Evolutionary conservation across 2,113 vertebrate genomes (phyloP), one percentile per base, ranked within the genome.

Genomic region (Monopterus albus): DNA sequence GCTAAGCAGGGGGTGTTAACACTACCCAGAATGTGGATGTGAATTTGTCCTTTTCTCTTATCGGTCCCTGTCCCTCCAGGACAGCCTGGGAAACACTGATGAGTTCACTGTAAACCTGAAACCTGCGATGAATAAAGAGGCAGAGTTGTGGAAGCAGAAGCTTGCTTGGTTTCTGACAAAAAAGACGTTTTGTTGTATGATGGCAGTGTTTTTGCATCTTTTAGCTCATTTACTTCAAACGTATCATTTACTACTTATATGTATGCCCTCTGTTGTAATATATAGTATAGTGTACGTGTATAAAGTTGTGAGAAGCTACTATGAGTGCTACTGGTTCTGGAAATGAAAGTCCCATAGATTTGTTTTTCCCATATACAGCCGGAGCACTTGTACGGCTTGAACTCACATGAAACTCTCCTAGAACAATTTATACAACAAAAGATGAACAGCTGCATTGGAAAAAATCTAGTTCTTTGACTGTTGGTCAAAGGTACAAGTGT

Each of bases 21-120:
- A 52, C 51, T 69, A 60, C 31, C 50, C 59, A 60, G 51, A 72
- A 74, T 60, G 55, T 67, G 43, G 70, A 78, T 73, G 78, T 69
- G 75, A 70, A 68, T 69, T 60, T 85, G 87, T 82, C 81, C 81
- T 79, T 81, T 82, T 72, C 84, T 74, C 79, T 71, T 79, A 78
- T 82, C 52, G 79, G 71, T 87, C 55, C 46, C 49, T 26, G 45
- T 87, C 65, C 79, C 62, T 82, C 14, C 73, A 80, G 88, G 83
- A 61, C 76, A 57, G 53, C 69, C 35, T 40, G 43, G 81, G 82
- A 79, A 83, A 67, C 71, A 47, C 49, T 66, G 72, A 65, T 26
- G n/a, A 60, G 55, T 4, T 35, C 31, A 67, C 45, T 76, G 59
- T 81, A 56, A 64, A 50, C 40, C 46, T 6, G 31, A 40, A 72